A percentile compares a stretch with the other conserved stretches of the same genome.
Conservation (phyloP, 1,140 invertebrate species). For the Drosophila ogumai region DNA sequence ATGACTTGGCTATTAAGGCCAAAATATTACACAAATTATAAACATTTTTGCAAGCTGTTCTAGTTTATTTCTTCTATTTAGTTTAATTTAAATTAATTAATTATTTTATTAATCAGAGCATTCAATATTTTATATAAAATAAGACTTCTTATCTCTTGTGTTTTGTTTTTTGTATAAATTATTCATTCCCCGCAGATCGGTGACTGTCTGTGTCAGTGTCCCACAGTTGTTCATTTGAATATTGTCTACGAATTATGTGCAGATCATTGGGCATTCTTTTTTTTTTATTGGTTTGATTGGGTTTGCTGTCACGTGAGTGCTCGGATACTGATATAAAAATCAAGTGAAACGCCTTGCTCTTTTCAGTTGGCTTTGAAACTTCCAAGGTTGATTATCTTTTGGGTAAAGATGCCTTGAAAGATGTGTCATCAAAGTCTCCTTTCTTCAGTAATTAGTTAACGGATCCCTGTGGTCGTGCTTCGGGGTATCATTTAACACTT, state of each 20-base stretch:
- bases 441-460: constrained; percentile 1
- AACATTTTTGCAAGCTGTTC: no score
- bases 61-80: not conserved
- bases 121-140: not conserved
- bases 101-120: not conserved
- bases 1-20: not conserved
- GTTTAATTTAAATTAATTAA: not conserved
- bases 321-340: constrained; percentile 13
- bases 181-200: constrained; percentile 34
- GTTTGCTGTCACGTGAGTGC: constrained; percentile 18
- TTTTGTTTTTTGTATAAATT: constrained; percentile 20
- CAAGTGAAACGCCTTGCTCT: constrained; percentile 3
- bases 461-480: constrained; percentile 13
- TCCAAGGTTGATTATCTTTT: not conserved
- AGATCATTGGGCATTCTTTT: constrained; percentile 4
- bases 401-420: no score
- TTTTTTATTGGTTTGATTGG: constrained; percentile 15
- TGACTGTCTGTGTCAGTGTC: constrained; percentile 12
- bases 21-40: not conserved
- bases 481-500: constrained; percentile 16
- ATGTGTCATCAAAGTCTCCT: not conserved
- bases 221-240: constrained; percentile 9
- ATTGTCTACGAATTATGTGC: not conserved
- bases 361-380: not conserved
- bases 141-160: not conserved